phyloP scores from a whole-genome alignment of 2,113 vertebrate species.

The Apteryx owenii region DNA sequence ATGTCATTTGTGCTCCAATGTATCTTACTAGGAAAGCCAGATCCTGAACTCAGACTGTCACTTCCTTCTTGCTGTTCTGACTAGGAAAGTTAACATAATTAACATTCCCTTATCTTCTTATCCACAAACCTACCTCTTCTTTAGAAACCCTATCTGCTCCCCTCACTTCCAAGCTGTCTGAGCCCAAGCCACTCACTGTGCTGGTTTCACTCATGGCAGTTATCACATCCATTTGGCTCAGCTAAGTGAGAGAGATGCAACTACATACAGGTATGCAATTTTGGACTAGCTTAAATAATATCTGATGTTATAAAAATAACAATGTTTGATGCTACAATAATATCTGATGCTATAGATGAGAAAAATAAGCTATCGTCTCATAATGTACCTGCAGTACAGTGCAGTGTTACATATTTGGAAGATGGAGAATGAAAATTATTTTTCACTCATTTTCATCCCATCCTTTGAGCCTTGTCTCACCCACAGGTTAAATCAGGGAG shows the following conservation, averaged over 20 bases:
- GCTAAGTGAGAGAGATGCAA: background rate
- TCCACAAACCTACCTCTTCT: background rate
- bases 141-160: background rate
- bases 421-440: background rate
- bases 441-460: background rate
- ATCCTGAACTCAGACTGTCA: background rate
- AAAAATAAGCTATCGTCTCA: conserved; percentile 29
- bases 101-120: background rate
- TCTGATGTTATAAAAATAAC: background rate
- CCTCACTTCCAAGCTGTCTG: background rate
- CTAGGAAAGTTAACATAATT: background rate
- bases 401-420: background rate
- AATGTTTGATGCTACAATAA: background rate
- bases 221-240: conserved; percentile 21
- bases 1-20: background rate
- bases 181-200: background rate
- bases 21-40: background rate
- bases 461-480: background rate
- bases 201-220: background rate
- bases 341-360: background rate
- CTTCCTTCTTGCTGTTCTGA: background rate
- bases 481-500: background rate
- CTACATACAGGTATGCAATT: conserved; percentile 16
- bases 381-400: background rate
- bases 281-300: conserved; percentile 28